Conservation (phyloP, 2,888 invertebrate species). For the Mechanitis messenoides region DNA sequence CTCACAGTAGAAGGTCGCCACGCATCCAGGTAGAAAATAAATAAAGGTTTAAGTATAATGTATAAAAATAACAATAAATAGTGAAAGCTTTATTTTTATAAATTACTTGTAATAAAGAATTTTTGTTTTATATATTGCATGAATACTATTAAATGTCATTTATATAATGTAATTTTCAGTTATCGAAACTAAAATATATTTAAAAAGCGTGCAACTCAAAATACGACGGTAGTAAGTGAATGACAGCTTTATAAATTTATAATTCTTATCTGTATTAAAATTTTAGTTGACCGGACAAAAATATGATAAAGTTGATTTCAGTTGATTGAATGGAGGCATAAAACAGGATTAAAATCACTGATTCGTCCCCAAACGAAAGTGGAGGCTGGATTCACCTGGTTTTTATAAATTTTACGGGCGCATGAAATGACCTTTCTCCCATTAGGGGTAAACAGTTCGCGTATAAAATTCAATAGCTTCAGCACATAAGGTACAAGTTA, state of each 20-base stretch:
- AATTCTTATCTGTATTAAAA: not conserved
- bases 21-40: too few species aligned
- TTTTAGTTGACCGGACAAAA: not conserved
- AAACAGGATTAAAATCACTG: conserved; percentile 30
- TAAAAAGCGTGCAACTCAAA: too few species aligned
- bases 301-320: conserved; percentile 4
- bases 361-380: conserved; percentile 18
- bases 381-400: conserved; percentile 15
- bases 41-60: too few species aligned
- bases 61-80: too few species aligned
- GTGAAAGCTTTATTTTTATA: too few species aligned
- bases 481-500: conserved; percentile 21
- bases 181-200: too few species aligned
- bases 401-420: conserved; percentile 37
- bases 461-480: conserved; percentile 39
- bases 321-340: conserved; percentile 21
- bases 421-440: conserved; percentile 33
- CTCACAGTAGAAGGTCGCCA: too few species aligned
- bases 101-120: too few species aligned
- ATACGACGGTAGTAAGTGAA: too few species aligned
- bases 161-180: too few species aligned
- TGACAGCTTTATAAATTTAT: not conserved
- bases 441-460: conserved; percentile 39
- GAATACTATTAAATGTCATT: too few species aligned
- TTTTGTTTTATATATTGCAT: too few species aligned